Conservation (phyloP, 2,888 invertebrate genomes). For the Rosalia funebris region DNA sequence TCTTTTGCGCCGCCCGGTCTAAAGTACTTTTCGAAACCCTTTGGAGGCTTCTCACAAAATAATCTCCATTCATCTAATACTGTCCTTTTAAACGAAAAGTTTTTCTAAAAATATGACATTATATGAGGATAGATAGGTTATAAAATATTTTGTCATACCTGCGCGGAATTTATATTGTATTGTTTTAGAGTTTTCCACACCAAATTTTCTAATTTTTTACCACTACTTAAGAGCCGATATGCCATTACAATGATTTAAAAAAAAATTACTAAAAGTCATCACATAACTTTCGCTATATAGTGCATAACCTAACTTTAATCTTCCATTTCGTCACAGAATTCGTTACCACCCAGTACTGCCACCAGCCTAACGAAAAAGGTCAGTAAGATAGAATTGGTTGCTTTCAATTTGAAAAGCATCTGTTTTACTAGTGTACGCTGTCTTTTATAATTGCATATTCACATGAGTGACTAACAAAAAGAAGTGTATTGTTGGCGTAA, state of each 20-base stretch:
- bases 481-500: too few relatives aligned
- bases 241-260: constrained; percentile 66
- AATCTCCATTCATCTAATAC: constrained; percentile 71
- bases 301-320: constrained; percentile 7
- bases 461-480: too few relatives aligned
- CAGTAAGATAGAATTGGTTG: too few relatives aligned
- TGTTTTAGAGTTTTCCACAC: constrained; percentile 58
- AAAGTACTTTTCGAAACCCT: constrained; percentile 95
- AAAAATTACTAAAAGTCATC: constrained; percentile 34
- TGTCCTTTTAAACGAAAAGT: constrained; percentile 67
- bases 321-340: neutral
- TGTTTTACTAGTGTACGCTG: too few relatives aligned
- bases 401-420: too few relatives aligned
- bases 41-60: constrained; percentile 84
- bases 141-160: constrained; percentile 51
- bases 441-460: too few relatives aligned
- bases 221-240: constrained; percentile 70
- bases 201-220: constrained; percentile 68
- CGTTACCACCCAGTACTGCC: too few relatives aligned
- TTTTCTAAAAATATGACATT: constrained; percentile 60
- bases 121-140: constrained; percentile 38
- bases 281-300: constrained; percentile 41
- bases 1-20: constrained; percentile 68
- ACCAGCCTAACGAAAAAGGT: too few relatives aligned
- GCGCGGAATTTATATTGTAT: constrained; percentile 53